Base-by-base conservation (phyloP, 1,140 invertebrate species). In the Aphis gossypii region DNA sequence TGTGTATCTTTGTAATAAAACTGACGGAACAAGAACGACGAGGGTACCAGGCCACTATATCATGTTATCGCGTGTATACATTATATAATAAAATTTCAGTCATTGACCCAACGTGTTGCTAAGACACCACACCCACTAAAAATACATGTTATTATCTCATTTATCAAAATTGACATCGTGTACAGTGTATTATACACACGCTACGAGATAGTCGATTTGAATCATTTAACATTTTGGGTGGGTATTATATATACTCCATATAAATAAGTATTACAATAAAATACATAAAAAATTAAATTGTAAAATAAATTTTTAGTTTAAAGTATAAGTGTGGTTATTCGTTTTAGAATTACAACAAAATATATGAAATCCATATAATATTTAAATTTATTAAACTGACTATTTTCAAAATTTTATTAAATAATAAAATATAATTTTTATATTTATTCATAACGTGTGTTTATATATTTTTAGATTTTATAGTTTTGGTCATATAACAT, bases 41-140 rank as follows among this genome's bases (percentile, higher is more conserved):
- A 88, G 23, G 41, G 23, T 44, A 84, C 9, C 83, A 84, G 21
- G 21, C 35, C 83, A 41, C 21, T 84, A 84, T 11, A 84, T 41
- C 41, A 84, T 25, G 35, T 76, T n/a, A 76, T 68, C 25, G 25
- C 14, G 38, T 84, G 35, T 23, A 84, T 11, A 68, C 14, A n/a
- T n/a, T 68, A 25, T 84, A 84, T 25, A n/a, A 25, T 48, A 44
- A 46, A 56, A 38, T 89, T 56, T 35, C 51, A 89, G 87, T 60
- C 88, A 90, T 90, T 60, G 88, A 90, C 88, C 88, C 54, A 90
- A 90, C 88, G 20, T 60, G 88, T 90, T 60, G 88, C 88, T 90
- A 60, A 35, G 88, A 90, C 60, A 90, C 88, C 54, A 46, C 35
- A 90, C 38, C 54, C 38, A 41, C 38, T 44, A 21, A 38, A 48